These are phyloP conservation scores for Mactra quadrangularis DNA, from an alignment of 1,140 invertebrate species.

Conservation along the genomic window DNA sequence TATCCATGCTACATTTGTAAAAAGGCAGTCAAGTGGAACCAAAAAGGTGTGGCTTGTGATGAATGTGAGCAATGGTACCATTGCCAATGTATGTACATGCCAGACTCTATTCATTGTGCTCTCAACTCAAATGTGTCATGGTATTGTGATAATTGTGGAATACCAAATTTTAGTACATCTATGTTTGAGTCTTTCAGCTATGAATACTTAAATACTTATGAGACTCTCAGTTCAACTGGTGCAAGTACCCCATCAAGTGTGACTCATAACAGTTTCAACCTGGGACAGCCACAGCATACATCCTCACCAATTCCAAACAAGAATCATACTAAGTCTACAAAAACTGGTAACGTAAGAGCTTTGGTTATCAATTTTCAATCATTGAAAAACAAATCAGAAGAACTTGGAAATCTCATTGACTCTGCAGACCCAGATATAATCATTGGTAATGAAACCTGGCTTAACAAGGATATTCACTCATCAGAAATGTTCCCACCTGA, in stretches of 20 bases:
- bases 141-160: conserved; percentile 54
- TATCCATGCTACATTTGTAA: conserved; percentile 42
- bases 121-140: conserved; percentile 49
- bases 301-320: conserved; percentile 8
- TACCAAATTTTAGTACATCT: conserved; percentile 36
- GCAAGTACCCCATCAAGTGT: conserved; percentile 2
- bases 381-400: conserved; percentile 32
- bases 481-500: conserved; percentile 28
- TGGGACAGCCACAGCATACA: neutral
- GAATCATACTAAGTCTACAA: neutral
- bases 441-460: conserved; percentile 40
- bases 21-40: conserved; percentile 36
- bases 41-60: conserved; percentile 38
- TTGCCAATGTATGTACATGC: conserved; percentile 46
- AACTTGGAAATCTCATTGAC: conserved; percentile 33
- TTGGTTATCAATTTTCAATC: conserved; percentile 38
- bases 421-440: conserved; percentile 21
- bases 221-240: neutral
- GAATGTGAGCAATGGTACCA: conserved; percentile 59
- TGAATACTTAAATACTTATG: neutral
- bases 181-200: conserved; percentile 30
- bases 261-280: conserved; percentile 8
- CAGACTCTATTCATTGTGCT: too few species aligned
- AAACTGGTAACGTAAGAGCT: neutral
- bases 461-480: conserved; percentile 2